Base-by-base conservation (phyloP, 1,140 invertebrate genomes). In the Heliconius congener region DNA sequence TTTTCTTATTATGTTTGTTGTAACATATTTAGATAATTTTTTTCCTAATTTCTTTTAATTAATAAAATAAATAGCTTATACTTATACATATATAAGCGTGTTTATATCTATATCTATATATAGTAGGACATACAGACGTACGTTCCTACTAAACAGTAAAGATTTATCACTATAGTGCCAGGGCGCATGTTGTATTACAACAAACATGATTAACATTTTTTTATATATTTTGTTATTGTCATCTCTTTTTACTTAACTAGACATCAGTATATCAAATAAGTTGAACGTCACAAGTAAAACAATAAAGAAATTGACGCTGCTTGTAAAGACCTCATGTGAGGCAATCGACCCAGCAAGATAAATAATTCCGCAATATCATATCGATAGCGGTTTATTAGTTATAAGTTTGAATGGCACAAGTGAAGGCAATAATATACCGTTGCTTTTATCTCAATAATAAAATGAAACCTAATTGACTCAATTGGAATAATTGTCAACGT, bases 271-370 rank as follows among this genome's bases (percentile, higher is more conserved):
- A 13, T 46, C 18, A 57, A 23, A 3, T 57, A 57, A 57, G n/a
- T 57, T 23, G 74, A 81, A 80, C 71, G 60, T 82, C 71, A 84
- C 71, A 76, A 71, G 39, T 34, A 50, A 76, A 82, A 84, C 81
- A 84, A 84, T 79, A 74, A 83, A 82, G 74, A 79, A 82, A 79
- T 79, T 79, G 73, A 37, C 71, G 73, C 79, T 55, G 71, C 34
- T 71, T 74, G 76, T 75, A 73, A 72, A 72, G 71, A 75, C 75
- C 77, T 76, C 42, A 42, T 77, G 72, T 79, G 80, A 84, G 78
- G 81, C 76, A 82, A 84, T 71, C 71, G 18, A 71, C 80, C 73
- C 42, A 71, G 74, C 74, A 80, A 80, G 55, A 80, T 74, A 60
- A 77, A 75, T 39, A 73, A 80, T 77, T 76, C 74, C 75, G 74